Evolutionary conservation across 2,113 vertebrate genomes (phyloP), one percentile per base, ranked within the genome.

Genomic region (Hippopotamus amphibius): DNA sequence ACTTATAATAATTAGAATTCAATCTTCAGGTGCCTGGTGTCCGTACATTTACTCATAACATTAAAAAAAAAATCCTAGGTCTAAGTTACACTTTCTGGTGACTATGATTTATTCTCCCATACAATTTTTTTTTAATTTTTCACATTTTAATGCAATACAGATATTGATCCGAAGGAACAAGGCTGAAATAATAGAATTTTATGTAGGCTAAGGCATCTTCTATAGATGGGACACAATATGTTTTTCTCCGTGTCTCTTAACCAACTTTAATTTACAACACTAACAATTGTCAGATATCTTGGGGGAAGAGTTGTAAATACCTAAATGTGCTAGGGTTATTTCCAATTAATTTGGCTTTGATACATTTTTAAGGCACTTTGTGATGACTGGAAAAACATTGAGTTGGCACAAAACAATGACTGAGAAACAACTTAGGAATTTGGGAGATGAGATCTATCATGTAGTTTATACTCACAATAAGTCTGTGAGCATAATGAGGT

Each of bases 131-230:
- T 4, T 30, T 0, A 26, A 48, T 63, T 61, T 93, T 65, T 84
- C 11, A 95, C 24, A 71, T 88, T 95, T 94, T 72, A 89, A 43
- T 80, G 22, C 6, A n/a, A 41, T 95, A 89, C 13, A 84, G 24
- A 71, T 69, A 66, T 65, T 79, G 22, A 71, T 88, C n/a, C 17
- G 71, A 71, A 96, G n/a, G 69, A 92, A 83, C 46, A 71, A 84
- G 15, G 53, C 17, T 79, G 43, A 84, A 92, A 88, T 26, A 86
- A 50, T 74, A 66, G 37, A 59, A 94, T 94, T 81, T 57, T 14
- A 13, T 68, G 3, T 86, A 41, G 37, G 30, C 50, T 71, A 41
- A 85, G 15, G 0, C 7, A 46, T 21, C 85, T 86, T n/a, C 46
- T 53, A 84, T 46, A 93, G 30, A 57, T 46, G 13, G 41, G 9